Base-by-base conservation (phyloP, 2,113 vertebrate species). In the Chaenocephalus aceratus region DNA sequence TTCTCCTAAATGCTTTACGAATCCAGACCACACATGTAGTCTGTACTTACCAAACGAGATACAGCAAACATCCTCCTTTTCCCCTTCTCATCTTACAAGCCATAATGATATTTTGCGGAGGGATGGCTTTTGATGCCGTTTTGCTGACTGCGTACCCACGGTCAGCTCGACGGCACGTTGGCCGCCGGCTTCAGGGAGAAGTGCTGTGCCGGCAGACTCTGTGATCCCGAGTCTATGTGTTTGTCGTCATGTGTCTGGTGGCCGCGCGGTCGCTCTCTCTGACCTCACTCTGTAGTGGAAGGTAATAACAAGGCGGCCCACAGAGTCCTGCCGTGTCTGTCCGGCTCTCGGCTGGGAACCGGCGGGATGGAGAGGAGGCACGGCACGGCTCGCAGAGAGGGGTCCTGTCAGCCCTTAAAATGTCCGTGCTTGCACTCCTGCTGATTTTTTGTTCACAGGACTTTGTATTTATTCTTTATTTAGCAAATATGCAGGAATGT, bases 21-120 rank as follows among this genome's bases (percentile, higher is more conserved):
- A 79, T 78, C 70, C 87, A 91, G 91, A 85, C 92, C 92, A 91
- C 92, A 92, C 91, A 90, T 89, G 89, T 41, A 91, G 91, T 86
- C 88, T 93, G 88, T 93, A 93, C 86, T 93, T 92, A 91, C 89
- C 75, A 46, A 86, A 84, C 61, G 60, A 84, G 82, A 92, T 91
- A 88, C 85, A 89, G 86, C 92, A 89, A 92, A 91, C 92, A 89
- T 90, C 90, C 89, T 91, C 69, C 77, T 69, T 74, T 80, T 76
- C 36, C 88, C 83, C 88, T 89, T 89, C 91, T 92, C 90, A 82
- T 87, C 90, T 92, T 87, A 89, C 85, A 89, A 85, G 83, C 92
- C 82, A 87, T 91, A 91, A 92, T 93, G 91, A 92, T 93, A 90
- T 92, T 92, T 90, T 89, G 90, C 51, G 61, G 89, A 86, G 81